phyloP scores from a whole-genome alignment of 2,113 vertebrate species.

The Poeciliopsis occidentalis region DNA sequence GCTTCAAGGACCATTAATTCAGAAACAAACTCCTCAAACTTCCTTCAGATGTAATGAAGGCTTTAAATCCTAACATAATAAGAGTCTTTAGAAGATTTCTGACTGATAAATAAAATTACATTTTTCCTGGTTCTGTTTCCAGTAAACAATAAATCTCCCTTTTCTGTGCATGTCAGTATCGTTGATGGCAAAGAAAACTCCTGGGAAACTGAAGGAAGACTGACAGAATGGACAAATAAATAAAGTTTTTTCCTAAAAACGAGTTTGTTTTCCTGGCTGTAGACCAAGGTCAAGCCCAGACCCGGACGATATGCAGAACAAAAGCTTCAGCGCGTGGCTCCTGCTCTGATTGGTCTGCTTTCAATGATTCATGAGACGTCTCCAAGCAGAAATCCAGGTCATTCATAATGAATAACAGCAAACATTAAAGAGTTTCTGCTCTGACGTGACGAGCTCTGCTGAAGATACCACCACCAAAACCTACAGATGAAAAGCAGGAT shows the following conservation, averaged over 20 bases:
- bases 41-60: too few species aligned
- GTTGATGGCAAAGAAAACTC: background rate
- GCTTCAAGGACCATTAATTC: background rate
- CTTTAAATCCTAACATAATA: background rate
- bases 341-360: constrained; percentile 34
- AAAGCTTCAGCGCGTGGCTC: background rate
- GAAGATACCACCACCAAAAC: background rate
- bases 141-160: background rate
- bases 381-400: constrained; percentile 55
- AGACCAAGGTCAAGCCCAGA: background rate
- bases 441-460: background rate
- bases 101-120: background rate
- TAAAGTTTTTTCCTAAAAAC: background rate
- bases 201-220: background rate
- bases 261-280: background rate
- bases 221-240: background rate
- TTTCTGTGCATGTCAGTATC: background rate
- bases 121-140: background rate
- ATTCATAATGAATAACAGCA: constrained; percentile 57
- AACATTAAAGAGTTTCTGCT: constrained; percentile 40
- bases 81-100: background rate
- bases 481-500: background rate
- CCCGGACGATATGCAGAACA: background rate
- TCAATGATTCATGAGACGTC: constrained; percentile 64
- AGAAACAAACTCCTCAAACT: background rate